Evolutionary conservation across 2,113 vertebrate genomes (phyloP), one percentile per base, ranked within the genome.

Genomic region (Lanius ludovicianus): DNA sequence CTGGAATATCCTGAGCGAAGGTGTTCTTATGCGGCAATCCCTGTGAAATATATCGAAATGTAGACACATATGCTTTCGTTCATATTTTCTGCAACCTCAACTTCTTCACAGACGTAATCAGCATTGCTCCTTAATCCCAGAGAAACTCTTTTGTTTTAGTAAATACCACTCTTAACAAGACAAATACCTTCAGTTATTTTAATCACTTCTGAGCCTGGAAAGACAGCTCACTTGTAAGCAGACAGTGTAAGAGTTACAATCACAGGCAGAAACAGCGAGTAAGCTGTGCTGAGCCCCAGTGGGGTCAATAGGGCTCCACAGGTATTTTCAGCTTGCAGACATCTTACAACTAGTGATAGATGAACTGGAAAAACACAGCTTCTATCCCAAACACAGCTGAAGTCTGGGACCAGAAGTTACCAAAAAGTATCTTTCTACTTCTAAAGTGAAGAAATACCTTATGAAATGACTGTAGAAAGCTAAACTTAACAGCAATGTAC

Each of bases 81-180:
- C 10, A 46, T 12, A 2, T 31, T 42, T 47, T 91, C 91, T 83
- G 19, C 59, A 62, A 9, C 15, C 24, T 76, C 23, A 7, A 4
- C 62, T 33, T 63, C 28, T 37, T 88, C n/a, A 65, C 3, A 0
- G 14, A 14, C 1, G 4, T 69, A 80, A 69, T 33, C 4, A 0
- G 24, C 59, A 22, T 24, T 37, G 11, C 11, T 62, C 15, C 37
- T 56, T 10, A 53, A 57, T 74, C 24, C 12, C 25, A n/a, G 23
- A 76, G 5, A 71, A 82, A 39, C 8, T 39, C 4, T n/a, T 77
- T 49, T 62, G 2, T 86, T 53, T 74, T 22, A 77, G 15, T 8
- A 52, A 60, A 24, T 8, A 13, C 15, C 7, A 28, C 5, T 63
- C 37, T 65, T 77, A 35, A 13, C 5, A 39, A 49, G 53, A 10